These are phyloP conservation scores for Nerophis ophidion DNA, from an alignment of 2,113 vertebrate genomes.

Conservation along the genomic window DNA sequence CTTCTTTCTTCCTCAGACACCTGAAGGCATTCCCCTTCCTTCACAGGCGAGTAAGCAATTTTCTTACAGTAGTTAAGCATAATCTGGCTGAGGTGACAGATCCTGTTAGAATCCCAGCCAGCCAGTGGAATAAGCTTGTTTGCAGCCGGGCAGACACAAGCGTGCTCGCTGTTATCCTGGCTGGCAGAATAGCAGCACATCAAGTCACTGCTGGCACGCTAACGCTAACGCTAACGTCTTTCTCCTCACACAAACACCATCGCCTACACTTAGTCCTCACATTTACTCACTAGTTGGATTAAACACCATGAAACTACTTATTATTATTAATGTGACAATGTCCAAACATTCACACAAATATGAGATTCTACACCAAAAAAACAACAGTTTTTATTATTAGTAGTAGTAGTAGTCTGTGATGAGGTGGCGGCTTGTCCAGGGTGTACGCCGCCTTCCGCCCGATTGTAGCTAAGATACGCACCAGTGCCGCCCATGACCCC, in stretches of 20 bases:
- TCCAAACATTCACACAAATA: too few relatives aligned
- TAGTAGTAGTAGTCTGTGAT: too few relatives aligned
- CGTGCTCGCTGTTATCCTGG: conserved; percentile 48
- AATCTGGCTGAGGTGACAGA: conserved; percentile 71
- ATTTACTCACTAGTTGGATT: too few relatives aligned
- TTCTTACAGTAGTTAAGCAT: conserved; percentile 74
- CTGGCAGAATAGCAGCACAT: conserved; percentile 36
- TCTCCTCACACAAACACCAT: conserved; percentile 5
- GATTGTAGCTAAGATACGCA: too few relatives aligned
- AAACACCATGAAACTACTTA: too few relatives aligned
- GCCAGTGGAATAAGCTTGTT: conserved; percentile 53
- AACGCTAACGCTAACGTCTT: conserved; percentile 30
- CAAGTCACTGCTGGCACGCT: conserved; percentile 34
- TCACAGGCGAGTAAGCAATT: conserved; percentile 78
- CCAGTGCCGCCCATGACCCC: too few relatives aligned
- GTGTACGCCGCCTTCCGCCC: too few relatives aligned
- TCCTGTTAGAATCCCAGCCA: conserved; percentile 67
- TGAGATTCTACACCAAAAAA: too few relatives aligned
- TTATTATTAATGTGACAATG: too few relatives aligned
- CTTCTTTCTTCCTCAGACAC: conserved; percentile 60
- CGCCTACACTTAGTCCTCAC: too few relatives aligned
- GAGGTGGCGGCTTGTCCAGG: too few relatives aligned
- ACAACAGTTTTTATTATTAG: too few relatives aligned
- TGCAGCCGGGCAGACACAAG: conserved; percentile 33
- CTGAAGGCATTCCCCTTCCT: conserved; percentile 71